Conservation (phyloP, 2,113 vertebrate species). For the Pachypanchax playfairii region DNA sequence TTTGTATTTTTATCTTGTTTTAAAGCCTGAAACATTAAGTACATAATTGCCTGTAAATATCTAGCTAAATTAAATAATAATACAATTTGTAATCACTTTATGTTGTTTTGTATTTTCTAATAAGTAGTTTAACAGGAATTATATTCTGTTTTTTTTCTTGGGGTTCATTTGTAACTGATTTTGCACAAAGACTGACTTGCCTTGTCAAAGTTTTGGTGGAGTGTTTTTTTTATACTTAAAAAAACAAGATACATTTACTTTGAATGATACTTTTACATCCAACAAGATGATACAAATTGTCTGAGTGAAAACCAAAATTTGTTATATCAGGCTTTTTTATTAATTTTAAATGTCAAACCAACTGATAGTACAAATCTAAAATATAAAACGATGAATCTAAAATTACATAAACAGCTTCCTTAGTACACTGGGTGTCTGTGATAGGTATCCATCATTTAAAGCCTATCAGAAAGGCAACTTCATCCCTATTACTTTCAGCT, state of each 20-base stretch:
- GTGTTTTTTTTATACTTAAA: background rate
- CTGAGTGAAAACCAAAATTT: background rate
- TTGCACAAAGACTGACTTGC: too few species aligned
- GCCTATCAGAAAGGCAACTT: constrained; percentile 11
- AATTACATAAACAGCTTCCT: background rate
- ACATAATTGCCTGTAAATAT: too few species aligned
- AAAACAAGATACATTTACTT: background rate
- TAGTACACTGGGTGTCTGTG: background rate
- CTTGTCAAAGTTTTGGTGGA: too few species aligned
- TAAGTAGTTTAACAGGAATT: too few species aligned
- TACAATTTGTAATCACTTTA: too few species aligned
- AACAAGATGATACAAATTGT: background rate
- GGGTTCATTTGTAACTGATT: too few species aligned
- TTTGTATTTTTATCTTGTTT: too few species aligned
- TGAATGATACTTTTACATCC: background rate
- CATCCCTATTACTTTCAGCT: constrained; percentile 22
- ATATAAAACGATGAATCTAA: background rate
- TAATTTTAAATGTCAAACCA: background rate
- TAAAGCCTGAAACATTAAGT: too few species aligned
- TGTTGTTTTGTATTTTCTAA: too few species aligned
- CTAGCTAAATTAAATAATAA: too few species aligned
- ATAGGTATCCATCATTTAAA: constrained; percentile 8
- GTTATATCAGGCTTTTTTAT: background rate
- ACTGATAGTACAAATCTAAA: background rate
- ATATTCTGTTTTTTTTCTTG: too few species aligned